A percentile compares a stretch with the other conserved stretches of the same genome.
Conservation (phyloP, 1,140 invertebrate genomes). For the Aphis gossypii region DNA sequence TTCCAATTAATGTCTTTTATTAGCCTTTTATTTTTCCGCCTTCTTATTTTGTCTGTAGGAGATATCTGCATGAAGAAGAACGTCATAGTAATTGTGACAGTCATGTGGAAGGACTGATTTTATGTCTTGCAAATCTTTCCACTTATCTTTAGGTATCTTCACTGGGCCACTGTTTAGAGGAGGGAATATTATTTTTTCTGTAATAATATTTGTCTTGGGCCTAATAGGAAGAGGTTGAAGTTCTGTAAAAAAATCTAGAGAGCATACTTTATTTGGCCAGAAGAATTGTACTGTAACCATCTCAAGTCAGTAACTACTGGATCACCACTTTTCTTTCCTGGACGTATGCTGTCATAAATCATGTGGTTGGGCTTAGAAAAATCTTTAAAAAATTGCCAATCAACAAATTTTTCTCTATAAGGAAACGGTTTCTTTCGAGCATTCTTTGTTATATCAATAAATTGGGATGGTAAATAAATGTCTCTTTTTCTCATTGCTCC, state of each 20-base stretch:
- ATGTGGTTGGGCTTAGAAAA: background rate
- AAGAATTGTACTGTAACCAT: background rate
- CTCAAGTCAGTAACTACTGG: conserved; percentile 17
- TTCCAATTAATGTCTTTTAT: background rate
- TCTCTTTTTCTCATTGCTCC: background rate
- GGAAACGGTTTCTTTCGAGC: conserved; percentile 1
- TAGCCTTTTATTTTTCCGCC: conserved; percentile 11
- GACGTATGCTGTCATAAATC: background rate
- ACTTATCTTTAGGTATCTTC: conserved; percentile 13
- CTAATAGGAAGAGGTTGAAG: conserved; percentile 1
- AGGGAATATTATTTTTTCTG: background rate
- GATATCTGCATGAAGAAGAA: conserved; percentile 12
- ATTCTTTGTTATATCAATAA: background rate
- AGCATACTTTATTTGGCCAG: conserved; percentile 22
- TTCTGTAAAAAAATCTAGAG: conserved; percentile 21
- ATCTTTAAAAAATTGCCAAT: background rate
- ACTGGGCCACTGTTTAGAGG: background rate
- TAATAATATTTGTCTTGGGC: background rate
- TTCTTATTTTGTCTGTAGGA: conserved; percentile 10
- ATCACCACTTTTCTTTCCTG: conserved; percentile 6
- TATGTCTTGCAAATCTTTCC: conserved; percentile 24
- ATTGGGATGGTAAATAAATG: conserved; percentile 10
- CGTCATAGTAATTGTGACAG: conserved; percentile 8
- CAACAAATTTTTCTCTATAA: background rate
- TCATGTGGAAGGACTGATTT: background rate